Evolutionary conservation across 2,113 vertebrate species (phyloP).

Genomic region (Hylia prasina): DNA sequence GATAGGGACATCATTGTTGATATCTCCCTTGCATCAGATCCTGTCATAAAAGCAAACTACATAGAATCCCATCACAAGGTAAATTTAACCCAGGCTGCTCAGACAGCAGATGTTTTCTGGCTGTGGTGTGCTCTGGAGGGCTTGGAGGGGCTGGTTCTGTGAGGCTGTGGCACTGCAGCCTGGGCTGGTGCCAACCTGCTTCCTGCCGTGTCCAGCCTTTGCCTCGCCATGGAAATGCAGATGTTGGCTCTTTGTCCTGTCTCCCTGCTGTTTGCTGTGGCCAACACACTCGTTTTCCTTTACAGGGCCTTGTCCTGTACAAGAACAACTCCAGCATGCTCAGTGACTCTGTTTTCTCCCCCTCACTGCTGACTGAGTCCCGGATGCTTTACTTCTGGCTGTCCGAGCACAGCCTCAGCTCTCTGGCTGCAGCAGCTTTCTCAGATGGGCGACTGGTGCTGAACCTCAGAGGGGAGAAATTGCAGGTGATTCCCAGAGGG

Average conservation of each 20-base stretch:
- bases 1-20: constrained; percentile 75
- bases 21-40: constrained; percentile 69
- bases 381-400: constrained; percentile 89
- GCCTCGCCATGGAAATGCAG: background rate
- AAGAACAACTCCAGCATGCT: constrained; percentile 53
- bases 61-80: constrained; percentile 89
- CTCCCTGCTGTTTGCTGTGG: background rate
- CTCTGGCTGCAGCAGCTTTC: constrained; percentile 75
- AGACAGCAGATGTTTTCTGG: background rate
- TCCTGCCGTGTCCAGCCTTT: background rate
- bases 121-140: fast-evolving
- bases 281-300: background rate
- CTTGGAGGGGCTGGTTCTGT: background rate
- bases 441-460: constrained; percentile 71
- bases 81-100: background rate
- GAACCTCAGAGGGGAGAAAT: constrained; percentile 68
- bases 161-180: background rate
- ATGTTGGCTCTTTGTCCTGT: background rate
- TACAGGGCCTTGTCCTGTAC: constrained; percentile 77
- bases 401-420: constrained; percentile 73
- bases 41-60: constrained; percentile 77
- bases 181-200: background rate
- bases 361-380: constrained; percentile 69
- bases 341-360: constrained; percentile 71
- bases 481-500: constrained; percentile 66